A percentile compares a stretch with the other conserved stretches of the same genome.
phyloP scores from a whole-genome alignment of 1,140 invertebrate genomes.

The Streblospio benedicti region DNA sequence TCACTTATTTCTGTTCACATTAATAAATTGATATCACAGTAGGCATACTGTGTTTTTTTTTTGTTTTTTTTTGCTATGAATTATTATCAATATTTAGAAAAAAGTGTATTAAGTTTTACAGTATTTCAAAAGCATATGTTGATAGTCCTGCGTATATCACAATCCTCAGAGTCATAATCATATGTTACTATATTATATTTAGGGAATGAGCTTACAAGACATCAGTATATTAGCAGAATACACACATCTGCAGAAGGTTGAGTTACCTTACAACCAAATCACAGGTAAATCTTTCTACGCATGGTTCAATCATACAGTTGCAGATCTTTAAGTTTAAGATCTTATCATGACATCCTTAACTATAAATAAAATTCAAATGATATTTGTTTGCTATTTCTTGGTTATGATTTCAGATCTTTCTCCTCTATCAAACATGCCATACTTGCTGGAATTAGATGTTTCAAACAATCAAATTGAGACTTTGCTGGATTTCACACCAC shows the following conservation, averaged over 20 bases:
- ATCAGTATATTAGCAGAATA: constrained; percentile 33
- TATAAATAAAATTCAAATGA: not conserved
- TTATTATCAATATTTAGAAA: no score
- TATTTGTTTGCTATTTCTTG: not conserved
- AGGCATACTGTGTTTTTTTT: no score
- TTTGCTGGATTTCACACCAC: constrained; percentile 39
- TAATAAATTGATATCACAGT: no score
- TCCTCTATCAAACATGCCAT: constrained; percentile 32
- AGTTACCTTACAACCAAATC: constrained; percentile 43
- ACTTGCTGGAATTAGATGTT: constrained; percentile 39
- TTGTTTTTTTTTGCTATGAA: no score
- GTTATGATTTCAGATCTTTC: constrained; percentile 32
- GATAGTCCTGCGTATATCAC: no score
- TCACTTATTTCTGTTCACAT: no score
- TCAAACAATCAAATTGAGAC: constrained; percentile 41
- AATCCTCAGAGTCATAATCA: no score
- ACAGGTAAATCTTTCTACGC: constrained; percentile 28
- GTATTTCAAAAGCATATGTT: no score
- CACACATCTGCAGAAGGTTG: constrained; percentile 40
- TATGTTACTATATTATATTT: no score
- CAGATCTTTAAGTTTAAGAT: not conserved
- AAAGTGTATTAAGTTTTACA: no score
- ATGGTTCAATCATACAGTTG: not conserved
- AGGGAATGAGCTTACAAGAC: constrained; percentile 39
- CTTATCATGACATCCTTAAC: not conserved